Evolutionary conservation across 2,888 invertebrate species (phyloP).

Genomic region (Allacma fusca): DNA sequence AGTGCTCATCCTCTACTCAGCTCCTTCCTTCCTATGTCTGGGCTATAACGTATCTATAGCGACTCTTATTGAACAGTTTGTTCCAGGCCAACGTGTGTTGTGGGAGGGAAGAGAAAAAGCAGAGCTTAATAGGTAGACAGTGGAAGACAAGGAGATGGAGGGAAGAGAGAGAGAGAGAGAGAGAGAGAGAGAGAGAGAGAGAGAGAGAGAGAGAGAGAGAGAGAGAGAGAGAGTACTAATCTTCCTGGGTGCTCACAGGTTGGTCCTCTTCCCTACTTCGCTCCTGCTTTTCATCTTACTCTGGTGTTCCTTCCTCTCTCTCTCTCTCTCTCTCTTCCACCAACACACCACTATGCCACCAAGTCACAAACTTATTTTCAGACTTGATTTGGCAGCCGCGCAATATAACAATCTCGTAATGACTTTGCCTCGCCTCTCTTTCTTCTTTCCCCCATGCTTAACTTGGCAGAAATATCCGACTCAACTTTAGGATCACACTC

Average conservation of each 20-base stretch:
- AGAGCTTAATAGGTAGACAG: conserved; percentile 28
- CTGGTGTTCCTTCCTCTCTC: conserved; percentile 14
- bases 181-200: not conserved
- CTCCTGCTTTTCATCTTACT: not conserved
- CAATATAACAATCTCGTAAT: conserved; percentile 42
- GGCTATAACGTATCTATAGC: too few relatives aligned
- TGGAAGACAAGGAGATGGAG: conserved; percentile 30
- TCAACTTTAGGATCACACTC: conserved; percentile 22
- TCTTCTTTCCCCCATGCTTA: conserved; percentile 25
- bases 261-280: not conserved
- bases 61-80: too few relatives aligned
- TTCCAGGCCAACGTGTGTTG: not conserved
- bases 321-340: not conserved
- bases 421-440: conserved; percentile 39
- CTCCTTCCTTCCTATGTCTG: not conserved
- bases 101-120: not conserved
- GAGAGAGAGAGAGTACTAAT: not conserved
- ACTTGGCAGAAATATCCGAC: conserved; percentile 41
- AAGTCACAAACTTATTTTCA: conserved; percentile 41
- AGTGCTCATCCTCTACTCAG: not conserved
- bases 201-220: not conserved
- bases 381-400: conserved; percentile 42
- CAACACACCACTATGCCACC: conserved; percentile 11
- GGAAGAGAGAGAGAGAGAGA: not conserved
- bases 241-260: conserved; percentile 13